A percentile compares a stretch with the other conserved stretches of the same genome.
Conservation (phyloP, 2,797 vertebrate genomes). For the Rhincodon typus region DNA sequence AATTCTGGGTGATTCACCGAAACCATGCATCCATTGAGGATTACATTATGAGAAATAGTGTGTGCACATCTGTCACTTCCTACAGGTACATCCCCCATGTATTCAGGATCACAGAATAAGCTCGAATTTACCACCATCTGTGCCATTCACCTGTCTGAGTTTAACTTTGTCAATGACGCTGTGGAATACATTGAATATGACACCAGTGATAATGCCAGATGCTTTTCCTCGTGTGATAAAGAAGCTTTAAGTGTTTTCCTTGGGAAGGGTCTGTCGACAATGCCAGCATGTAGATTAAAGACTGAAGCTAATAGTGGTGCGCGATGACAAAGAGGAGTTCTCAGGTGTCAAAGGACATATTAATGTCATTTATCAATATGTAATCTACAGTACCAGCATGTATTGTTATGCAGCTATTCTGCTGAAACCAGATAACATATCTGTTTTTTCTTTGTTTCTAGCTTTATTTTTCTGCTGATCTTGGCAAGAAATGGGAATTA, state of each 20-base stretch:
- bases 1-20: neutral
- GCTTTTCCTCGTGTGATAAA: neutral
- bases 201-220: neutral
- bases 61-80: neutral
- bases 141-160: neutral
- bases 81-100: neutral
- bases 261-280: neutral
- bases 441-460: slow-evolving; percentile 49
- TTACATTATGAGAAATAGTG: neutral
- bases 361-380: too few relatives aligned
- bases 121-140: neutral
- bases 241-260: neutral
- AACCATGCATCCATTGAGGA: neutral
- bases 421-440: slow-evolving; percentile 14
- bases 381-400: neutral
- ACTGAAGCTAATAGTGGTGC: too few relatives aligned
- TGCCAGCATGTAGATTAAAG: neutral
- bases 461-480: slow-evolving; percentile 77
- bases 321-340: neutral
- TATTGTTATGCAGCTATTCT: neutral
- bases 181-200: neutral
- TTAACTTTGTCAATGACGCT: neutral
- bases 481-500: slow-evolving; percentile 81
- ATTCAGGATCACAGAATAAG: neutral
- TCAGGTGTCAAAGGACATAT: neutral